Percentiles rank a stretch among this genome's conserved stretches.
Evolutionary conservation across 2,113 vertebrate species (phyloP).

Genomic region (Pteronura brasiliensis): DNA sequence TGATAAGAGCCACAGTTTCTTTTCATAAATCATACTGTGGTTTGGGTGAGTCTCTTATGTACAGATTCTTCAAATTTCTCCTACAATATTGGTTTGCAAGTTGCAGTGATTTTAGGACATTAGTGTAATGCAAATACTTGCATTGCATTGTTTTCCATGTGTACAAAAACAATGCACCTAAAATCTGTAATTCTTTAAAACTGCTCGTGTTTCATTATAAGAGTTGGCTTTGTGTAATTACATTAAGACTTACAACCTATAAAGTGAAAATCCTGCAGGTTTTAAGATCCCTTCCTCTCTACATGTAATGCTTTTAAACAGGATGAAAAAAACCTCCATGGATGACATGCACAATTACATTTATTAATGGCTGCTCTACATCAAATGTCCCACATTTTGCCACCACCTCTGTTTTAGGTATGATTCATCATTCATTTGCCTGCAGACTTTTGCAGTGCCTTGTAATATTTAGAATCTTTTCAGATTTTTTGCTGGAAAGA

Average conservation of each 20-base stretch:
- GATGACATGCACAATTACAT: slow-evolving; percentile 29
- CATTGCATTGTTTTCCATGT: slow-evolving; percentile 46
- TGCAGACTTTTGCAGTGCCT: slow-evolving; percentile 84
- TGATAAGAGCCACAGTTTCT: slow-evolving; percentile 41
- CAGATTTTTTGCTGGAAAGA: slow-evolving; percentile 80
- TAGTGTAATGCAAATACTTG: slow-evolving; percentile 41
- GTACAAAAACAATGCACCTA: slow-evolving; percentile 52
- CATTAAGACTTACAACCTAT: slow-evolving; percentile 20
- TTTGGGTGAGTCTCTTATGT: slow-evolving; percentile 45
- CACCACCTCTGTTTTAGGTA: slow-evolving; percentile 49
- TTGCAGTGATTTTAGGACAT: slow-evolving; percentile 53
- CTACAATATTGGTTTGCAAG: slow-evolving; percentile 44
- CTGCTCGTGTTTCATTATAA: background rate
- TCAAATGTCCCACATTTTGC: slow-evolving; percentile 45
- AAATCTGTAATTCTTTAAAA: slow-evolving; percentile 50
- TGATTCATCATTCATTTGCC: slow-evolving; percentile 75
- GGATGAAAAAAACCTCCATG: slow-evolving; percentile 30
- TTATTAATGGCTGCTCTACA: slow-evolving; percentile 59
- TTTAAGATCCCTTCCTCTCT: slow-evolving; percentile 43
- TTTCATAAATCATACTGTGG: slow-evolving; percentile 39
- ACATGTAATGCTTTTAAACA: slow-evolving; percentile 37
- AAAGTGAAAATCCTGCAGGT: slow-evolving; percentile 47
- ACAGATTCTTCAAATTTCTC: slow-evolving; percentile 57
- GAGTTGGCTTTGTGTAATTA: slow-evolving; percentile 43
- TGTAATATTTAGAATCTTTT: slow-evolving; percentile 78